phyloP scores from a whole-genome alignment of 2,113 vertebrate species.

The Eulemur rufifrons region DNA sequence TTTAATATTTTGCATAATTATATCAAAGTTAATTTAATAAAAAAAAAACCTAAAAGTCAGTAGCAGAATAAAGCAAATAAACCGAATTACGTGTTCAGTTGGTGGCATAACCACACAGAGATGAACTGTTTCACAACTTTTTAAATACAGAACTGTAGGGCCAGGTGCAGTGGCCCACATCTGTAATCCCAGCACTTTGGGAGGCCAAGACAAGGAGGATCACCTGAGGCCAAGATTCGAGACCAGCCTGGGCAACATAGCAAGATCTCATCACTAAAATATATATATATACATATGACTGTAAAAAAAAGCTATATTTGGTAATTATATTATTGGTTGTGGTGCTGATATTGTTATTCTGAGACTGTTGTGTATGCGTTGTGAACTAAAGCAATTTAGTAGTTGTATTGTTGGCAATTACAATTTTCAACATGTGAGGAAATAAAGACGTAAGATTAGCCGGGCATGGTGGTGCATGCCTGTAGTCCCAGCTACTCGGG shows the following conservation, averaged over 20 bases:
- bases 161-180: too few relatives aligned
- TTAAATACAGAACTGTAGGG: neutral
- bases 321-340: neutral
- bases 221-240: too few relatives aligned
- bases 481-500: too few relatives aligned
- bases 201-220: too few relatives aligned
- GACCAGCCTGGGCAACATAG: too few relatives aligned
- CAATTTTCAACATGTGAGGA: neutral
- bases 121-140: neutral
- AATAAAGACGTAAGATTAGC: neutral
- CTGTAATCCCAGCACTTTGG: too few relatives aligned
- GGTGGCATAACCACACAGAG: neutral
- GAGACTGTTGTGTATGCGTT: neutral
- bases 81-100: neutral
- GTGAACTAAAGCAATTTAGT: neutral
- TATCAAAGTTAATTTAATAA: neutral
- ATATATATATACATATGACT: too few relatives aligned
- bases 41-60: conserved; percentile 36
- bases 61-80: conserved; percentile 25
- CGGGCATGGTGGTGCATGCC: too few relatives aligned
- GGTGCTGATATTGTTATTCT: neutral
- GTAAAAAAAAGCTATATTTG: neutral
- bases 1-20: neutral
- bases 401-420: neutral
- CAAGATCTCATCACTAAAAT: too few relatives aligned